Conservation (phyloP, 2,888 invertebrate genomes). For the Cataglyphis altisquamis region DNA sequence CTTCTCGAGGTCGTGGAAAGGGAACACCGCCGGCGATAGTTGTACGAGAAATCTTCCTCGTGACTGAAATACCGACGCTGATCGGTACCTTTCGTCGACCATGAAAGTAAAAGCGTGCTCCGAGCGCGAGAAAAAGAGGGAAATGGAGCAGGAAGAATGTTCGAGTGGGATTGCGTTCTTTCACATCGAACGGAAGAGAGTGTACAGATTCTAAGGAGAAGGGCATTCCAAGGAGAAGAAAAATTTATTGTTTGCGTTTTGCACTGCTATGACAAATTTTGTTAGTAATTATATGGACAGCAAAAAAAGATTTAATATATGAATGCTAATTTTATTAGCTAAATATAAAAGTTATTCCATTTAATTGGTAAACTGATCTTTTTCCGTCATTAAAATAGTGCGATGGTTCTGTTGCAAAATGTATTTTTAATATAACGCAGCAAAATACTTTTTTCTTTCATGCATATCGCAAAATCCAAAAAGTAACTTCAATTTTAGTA, state of each 20-base stretch:
- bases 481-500: background rate
- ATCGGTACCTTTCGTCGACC: constrained; percentile 71
- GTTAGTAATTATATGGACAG: background rate
- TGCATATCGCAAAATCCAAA: background rate
- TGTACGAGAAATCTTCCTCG: constrained; percentile 73
- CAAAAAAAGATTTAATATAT: background rate
- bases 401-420: background rate
- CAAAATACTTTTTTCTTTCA: background rate
- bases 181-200: constrained; percentile 2
- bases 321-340: background rate
- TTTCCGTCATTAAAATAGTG: background rate
- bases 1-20: constrained; percentile 72
- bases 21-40: constrained; percentile 71
- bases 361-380: background rate
- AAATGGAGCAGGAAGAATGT: constrained; percentile 71
- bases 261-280: background rate
- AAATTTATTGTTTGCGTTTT: background rate
- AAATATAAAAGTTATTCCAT: background rate
- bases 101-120: constrained; percentile 75
- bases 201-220: background rate
- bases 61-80: constrained; percentile 68
- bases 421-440: background rate
- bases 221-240: too few species aligned
- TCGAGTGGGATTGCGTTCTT: constrained; percentile 12
- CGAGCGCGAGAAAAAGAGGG: constrained; percentile 58